phyloP scores from a whole-genome alignment of 2,888 invertebrate species.

The Monoplex corrugatus region DNA sequence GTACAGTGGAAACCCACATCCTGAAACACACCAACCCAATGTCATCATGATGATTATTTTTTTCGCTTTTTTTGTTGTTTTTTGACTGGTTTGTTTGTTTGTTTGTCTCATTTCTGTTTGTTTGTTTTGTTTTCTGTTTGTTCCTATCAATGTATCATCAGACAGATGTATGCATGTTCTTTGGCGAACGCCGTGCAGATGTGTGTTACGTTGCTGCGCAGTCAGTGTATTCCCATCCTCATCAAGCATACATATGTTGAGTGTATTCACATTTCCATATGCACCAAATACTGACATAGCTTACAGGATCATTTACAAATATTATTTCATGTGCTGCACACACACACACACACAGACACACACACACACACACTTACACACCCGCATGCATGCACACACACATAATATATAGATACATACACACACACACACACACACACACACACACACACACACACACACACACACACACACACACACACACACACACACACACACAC shows the following conservation, averaged over 20 bases:
- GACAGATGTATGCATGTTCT: no score
- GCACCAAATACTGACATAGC: no score
- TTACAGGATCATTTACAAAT: neutral
- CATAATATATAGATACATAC: neutral
- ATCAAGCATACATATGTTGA: no score
- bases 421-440: neutral
- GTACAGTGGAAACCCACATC: conserved; percentile 95
- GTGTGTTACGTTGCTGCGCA: no score
- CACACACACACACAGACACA: neutral
- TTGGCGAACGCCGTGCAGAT: no score
- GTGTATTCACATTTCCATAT: no score
- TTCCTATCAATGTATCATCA: no score
- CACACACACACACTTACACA: neutral
- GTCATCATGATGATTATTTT: neutral
- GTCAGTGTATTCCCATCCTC: no score
- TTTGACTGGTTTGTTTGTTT: no score
- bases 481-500: conserved; percentile 12
- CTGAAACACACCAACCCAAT: conserved; percentile 83
- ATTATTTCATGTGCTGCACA: neutral
- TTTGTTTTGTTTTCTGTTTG: no score
- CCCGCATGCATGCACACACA: neutral
- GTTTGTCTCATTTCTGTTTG: no score
- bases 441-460: neutral
- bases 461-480: conserved; percentile 10
- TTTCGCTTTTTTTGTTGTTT: neutral